phyloP scores from a whole-genome alignment of 2,113 vertebrate genomes.

The Mirounga angustirostris region DNA sequence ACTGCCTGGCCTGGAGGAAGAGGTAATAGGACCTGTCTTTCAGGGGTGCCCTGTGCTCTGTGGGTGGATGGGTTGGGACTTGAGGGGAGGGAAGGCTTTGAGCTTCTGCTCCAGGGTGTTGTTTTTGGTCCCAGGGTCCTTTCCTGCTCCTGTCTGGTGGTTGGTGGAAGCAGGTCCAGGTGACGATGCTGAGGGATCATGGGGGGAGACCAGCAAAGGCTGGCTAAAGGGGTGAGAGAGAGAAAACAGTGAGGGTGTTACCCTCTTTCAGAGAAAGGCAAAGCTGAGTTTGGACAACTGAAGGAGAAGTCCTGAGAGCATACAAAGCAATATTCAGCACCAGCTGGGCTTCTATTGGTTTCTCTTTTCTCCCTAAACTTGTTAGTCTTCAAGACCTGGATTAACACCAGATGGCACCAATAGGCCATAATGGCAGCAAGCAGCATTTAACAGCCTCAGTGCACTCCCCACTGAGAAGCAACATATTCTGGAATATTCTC shows the following conservation, averaged over 20 bases:
- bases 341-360: background rate
- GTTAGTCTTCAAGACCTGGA: background rate
- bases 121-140: background rate
- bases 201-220: background rate
- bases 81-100: background rate
- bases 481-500: background rate
- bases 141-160: too few species aligned
- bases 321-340: background rate
- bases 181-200: too few species aligned
- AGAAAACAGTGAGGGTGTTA: fast-evolving
- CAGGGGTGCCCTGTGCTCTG: fast-evolving
- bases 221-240: background rate
- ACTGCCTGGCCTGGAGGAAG: background rate
- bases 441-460: background rate
- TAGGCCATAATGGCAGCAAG: background rate
- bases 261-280: background rate
- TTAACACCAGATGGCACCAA: background rate
- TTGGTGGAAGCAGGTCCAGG: background rate
- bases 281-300: background rate
- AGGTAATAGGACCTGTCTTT: background rate
- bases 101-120: background rate
- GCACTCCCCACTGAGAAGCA: background rate
- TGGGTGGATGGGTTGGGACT: fast-evolving
- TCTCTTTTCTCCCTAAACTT: background rate
- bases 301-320: background rate